phyloP scores from a whole-genome alignment of 2,797 vertebrate genomes.

The Silurus aristotelis region DNA sequence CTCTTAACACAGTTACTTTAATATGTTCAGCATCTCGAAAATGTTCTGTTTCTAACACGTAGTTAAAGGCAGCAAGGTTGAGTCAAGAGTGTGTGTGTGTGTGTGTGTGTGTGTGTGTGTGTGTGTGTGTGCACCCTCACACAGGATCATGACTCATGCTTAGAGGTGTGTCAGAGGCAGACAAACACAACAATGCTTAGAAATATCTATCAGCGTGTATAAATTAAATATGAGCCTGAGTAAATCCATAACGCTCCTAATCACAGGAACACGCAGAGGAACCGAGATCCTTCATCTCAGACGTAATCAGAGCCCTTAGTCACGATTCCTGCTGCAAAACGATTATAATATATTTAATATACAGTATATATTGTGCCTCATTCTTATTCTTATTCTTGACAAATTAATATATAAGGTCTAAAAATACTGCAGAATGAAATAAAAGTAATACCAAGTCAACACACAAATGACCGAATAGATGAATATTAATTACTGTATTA shows the following conservation, averaged over 20 bases:
- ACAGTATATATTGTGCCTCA: neutral
- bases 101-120: neutral
- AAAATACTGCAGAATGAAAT: neutral
- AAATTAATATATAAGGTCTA: neutral
- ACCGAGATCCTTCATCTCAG: neutral
- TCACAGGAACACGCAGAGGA: neutral
- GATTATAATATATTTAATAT: no score
- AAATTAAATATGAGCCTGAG: slow-evolving; percentile 11
- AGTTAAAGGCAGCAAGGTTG: neutral
- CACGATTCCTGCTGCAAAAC: neutral
- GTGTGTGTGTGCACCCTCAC: neutral
- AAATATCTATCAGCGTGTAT: slow-evolving; percentile 14
- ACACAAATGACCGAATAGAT: no score
- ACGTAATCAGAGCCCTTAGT: neutral
- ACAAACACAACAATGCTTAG: neutral
- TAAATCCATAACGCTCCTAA: neutral
- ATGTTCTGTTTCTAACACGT: neutral
- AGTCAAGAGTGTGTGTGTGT: neutral
- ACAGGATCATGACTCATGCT: neutral
- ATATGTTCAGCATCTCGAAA: neutral
- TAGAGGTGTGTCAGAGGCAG: slow-evolving; percentile 1
- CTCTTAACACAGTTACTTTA: neutral
- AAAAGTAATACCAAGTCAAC: neutral
- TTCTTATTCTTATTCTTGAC: neutral
- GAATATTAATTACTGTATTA: neutral